Base-by-base conservation (phyloP, 1,140 invertebrate genomes). In the Ruditapes philippinarum region DNA sequence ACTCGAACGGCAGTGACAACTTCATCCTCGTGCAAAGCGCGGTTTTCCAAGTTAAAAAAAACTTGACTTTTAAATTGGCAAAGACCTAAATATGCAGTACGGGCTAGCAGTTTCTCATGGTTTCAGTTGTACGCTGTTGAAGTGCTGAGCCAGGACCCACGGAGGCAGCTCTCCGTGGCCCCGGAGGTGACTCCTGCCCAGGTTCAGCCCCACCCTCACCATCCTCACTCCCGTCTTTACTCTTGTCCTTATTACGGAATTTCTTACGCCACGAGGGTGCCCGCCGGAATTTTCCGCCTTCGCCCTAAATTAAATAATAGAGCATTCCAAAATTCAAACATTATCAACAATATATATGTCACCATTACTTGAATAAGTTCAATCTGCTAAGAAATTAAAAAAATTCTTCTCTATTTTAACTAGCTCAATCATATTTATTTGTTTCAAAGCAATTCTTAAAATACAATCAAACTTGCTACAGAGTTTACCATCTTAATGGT, bases 261-360 rank as follows among this genome's bases (percentile, higher is more conserved):
- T 95, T 95, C 84, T 95, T 95, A 60, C 94, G 91, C 95, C 95
- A 95, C 42, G 95, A 95, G 83, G 94, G 95, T 84, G 93, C 94
- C 88, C 95, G 90, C 60, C 93, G 92, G 45, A 95, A 93, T 90
- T 92, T 95, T 51, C 94, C 94, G 82, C 94, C 94, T 87, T 95
- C 95, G 88, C 94, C 94, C 95, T 95, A 38, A 70, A 70, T 40
- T 17, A 12, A 22, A 70, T 38, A 70, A 3, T 5, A 70, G 33
- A 70, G 33, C 36, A 70, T 70, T 3, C 65, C 36, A 40, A 38
- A 11, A 70, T 40, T 70, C 12, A 87, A 87, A 7, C 42, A 45
- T 45, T 7, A 45, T n/a, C n/a, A n/a, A n/a, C n/a, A n/a, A n/a
- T n/a, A n/a, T n/a, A n/a, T n/a, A n/a, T n/a, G n/a, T n/a, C n/a